phyloP scores from a whole-genome alignment of 2,888 invertebrate genomes.

The Pteria penguin region DNA sequence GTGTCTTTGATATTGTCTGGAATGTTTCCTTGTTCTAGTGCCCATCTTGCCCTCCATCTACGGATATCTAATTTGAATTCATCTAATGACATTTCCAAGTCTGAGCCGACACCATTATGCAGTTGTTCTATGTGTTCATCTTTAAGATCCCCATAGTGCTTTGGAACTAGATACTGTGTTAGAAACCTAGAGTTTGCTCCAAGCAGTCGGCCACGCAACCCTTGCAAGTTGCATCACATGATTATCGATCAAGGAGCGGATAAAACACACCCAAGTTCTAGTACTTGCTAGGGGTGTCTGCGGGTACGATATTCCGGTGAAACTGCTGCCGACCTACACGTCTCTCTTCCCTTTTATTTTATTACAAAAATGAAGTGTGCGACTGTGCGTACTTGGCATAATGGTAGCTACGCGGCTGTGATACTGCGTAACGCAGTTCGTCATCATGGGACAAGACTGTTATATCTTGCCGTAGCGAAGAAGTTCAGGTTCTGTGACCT shows the following conservation, averaged over 20 bases:
- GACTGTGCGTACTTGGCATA: too few relatives aligned
- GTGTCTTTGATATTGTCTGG: not conserved
- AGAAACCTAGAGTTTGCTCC: not conserved
- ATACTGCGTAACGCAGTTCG: too few relatives aligned
- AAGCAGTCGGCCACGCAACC: not conserved
- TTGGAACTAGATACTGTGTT: not conserved
- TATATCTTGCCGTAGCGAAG: too few relatives aligned
- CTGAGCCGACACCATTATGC: not conserved
- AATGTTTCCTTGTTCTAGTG: not conserved
- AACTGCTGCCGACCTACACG: too few relatives aligned
- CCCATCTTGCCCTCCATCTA: not conserved
- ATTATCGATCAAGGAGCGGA: not conserved
- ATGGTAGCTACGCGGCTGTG: too few relatives aligned
- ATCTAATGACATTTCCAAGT: not conserved
- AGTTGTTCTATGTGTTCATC: not conserved
- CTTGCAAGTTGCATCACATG: not conserved
- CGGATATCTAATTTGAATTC: not conserved
- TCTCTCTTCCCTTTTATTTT: too few relatives aligned
- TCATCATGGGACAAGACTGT: too few relatives aligned
- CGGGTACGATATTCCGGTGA: too few relatives aligned
- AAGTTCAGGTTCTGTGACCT: too few relatives aligned
- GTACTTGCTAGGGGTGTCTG: not conserved
- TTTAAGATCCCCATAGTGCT: not conserved
- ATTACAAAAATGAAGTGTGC: too few relatives aligned
- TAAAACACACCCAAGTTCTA: not conserved